Percentiles rank a stretch among this genome's conserved stretches.
Evolutionary conservation across 2,797 vertebrate genomes (phyloP).

Genomic region (Limosa lapponica): DNA sequence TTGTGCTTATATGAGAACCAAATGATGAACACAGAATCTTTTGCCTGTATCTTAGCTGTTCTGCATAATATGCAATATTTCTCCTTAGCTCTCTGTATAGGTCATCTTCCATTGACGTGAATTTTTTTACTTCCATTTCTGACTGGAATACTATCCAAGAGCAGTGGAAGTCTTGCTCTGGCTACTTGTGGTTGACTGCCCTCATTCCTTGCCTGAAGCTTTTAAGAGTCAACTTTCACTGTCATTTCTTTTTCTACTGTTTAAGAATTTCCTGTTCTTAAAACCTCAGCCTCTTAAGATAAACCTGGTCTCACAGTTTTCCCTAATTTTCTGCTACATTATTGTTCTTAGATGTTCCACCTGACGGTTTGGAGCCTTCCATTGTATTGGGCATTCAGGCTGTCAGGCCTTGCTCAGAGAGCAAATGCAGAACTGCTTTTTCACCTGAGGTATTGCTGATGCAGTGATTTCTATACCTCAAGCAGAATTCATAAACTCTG

Average conservation of each 20-base stretch:
- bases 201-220: neutral
- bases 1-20: neutral
- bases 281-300: neutral
- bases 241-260: neutral
- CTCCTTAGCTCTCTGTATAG: neutral
- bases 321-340: neutral
- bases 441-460: neutral
- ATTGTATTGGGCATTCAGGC: neutral
- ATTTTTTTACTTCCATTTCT: neutral
- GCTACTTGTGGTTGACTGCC: neutral
- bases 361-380: neutral
- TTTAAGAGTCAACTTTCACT: neutral
- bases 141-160: neutral
- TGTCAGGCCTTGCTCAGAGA: neutral
- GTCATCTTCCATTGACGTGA: neutral
- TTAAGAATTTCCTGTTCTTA: neutral
- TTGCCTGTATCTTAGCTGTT: neutral
- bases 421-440: neutral
- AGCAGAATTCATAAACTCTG: neutral
- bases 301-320: neutral
- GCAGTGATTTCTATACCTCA: neutral
- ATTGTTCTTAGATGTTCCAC: neutral
- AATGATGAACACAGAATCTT: neutral
- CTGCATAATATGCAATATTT: neutral
- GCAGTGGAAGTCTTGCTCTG: neutral